Percentiles rank a stretch among this genome's conserved stretches.
phyloP scores from a whole-genome alignment of 23 tunicate genomes.

The Phallusia fumigata region DNA sequence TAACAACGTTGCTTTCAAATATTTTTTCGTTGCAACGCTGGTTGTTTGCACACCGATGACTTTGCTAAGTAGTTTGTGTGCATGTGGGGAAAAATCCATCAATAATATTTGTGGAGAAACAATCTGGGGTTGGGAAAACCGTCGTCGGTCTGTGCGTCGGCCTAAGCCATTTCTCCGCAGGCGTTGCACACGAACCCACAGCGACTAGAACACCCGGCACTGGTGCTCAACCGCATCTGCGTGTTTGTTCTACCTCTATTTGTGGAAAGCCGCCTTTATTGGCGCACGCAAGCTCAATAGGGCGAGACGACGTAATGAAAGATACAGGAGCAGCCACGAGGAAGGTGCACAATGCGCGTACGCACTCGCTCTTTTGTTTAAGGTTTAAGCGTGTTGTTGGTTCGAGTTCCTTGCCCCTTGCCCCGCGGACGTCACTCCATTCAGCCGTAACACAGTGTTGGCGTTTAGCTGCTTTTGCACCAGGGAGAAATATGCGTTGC shows the following conservation, averaged over 20 bases:
- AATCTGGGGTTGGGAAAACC: neutral
- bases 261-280: neutral
- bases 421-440: neutral
- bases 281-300: neutral
- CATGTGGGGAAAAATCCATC: neutral
- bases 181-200: neutral
- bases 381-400: neutral
- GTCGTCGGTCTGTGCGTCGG: too few relatives aligned
- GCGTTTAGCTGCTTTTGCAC: neutral
- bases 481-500: neutral
- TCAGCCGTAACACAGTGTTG: neutral
- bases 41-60: neutral
- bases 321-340: neutral
- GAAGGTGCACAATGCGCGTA: neutral
- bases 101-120: neutral
- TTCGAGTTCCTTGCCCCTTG: conserved; percentile 6
- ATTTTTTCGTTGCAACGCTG: too few relatives aligned
- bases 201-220: neutral
- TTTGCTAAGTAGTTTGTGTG: neutral
- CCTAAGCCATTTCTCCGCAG: neutral
- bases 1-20: too few relatives aligned
- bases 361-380: neutral
- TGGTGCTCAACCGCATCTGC: neutral
- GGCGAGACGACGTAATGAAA: conserved; percentile 2
- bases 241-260: neutral